These are phyloP conservation scores for Oryctes rhinoceros DNA, from an alignment of 1,140 invertebrate genomes.

Conservation along the genomic window DNA sequence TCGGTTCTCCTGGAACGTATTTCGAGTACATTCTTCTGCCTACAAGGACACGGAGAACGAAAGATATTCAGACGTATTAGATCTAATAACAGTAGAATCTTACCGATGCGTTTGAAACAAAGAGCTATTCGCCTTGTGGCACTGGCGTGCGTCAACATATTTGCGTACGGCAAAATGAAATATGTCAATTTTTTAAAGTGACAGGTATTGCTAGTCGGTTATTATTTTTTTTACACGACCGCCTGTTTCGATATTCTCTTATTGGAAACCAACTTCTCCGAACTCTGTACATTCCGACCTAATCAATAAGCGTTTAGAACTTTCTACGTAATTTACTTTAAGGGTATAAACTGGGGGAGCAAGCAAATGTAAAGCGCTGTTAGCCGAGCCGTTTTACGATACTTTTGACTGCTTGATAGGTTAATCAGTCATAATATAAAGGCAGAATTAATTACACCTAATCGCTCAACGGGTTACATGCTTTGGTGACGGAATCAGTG, in stretches of 20 bases:
- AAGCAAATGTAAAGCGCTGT: slow-evolving; percentile 24
- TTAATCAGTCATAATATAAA: slow-evolving; percentile 55
- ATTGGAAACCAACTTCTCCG: background rate
- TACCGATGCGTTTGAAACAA: no score
- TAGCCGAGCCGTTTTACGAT: slow-evolving; percentile 31
- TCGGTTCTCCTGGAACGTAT: slow-evolving; percentile 9
- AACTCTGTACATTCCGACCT: background rate
- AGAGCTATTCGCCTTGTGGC: background rate
- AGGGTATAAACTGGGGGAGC: slow-evolving; percentile 29
- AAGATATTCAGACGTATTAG: no score
- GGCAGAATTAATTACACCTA: slow-evolving; percentile 53
- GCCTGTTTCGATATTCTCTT: background rate
- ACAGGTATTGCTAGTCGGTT: background rate
- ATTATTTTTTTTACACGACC: background rate
- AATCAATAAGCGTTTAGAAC: background rate
- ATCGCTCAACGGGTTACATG: slow-evolving; percentile 50
- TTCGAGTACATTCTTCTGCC: background rate
- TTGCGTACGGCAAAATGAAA: background rate
- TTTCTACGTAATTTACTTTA: slow-evolving; percentile 34
- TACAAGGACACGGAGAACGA: background rate
- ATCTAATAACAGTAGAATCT: no score
- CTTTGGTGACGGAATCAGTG: slow-evolving; percentile 49
- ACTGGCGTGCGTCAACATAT: background rate
- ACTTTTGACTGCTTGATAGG: slow-evolving; percentile 47
- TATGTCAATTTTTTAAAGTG: background rate